Conservation (phyloP, 2,797 vertebrate species). For the Pangasius sanitwongsei region DNA sequence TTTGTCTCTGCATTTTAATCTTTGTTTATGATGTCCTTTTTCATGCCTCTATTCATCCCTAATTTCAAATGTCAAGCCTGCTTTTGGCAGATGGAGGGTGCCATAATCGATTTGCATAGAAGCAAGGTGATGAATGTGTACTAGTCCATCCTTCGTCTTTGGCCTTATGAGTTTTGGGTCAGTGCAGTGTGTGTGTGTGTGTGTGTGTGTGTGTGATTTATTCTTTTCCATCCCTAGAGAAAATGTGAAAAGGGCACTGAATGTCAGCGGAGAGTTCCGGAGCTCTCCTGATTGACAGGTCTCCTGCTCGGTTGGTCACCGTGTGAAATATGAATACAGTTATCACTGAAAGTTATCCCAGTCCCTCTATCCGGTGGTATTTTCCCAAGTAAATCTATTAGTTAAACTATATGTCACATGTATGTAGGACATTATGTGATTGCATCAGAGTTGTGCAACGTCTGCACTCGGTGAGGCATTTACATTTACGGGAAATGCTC, state of each 20-base stretch:
- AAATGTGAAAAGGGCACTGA: constrained; percentile 77
- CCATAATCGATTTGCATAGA: constrained; percentile 68
- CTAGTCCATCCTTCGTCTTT: constrained; percentile 55
- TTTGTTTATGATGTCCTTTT: constrained; percentile 43
- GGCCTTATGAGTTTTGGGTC: constrained; percentile 63
- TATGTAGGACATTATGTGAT: not conserved
- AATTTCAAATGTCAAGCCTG: constrained; percentile 60
- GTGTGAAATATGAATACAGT: constrained; percentile 63
- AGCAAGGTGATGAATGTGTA: constrained; percentile 57
- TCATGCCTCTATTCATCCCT: constrained; percentile 42
- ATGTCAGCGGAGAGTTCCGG: constrained; percentile 71
- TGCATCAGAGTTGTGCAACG: not conserved
- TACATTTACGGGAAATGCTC: constrained; percentile 44
- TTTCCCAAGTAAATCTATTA: constrained; percentile 15
- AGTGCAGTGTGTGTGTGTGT: constrained; percentile 45
- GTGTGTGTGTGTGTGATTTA: constrained; percentile 58
- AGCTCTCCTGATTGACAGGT: constrained; percentile 73
- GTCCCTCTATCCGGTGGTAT: not conserved
- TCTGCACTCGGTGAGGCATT: not conserved
- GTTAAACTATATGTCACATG: constrained; percentile 8
- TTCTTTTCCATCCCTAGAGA: constrained; percentile 73
- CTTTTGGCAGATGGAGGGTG: constrained; percentile 39
- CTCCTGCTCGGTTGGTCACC: constrained; percentile 40
- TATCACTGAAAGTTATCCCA: constrained; percentile 43
- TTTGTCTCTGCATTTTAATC: not conserved